Evolutionary conservation across 2,888 invertebrate species (phyloP).

Genomic region (Stenichneumon culpator): DNA sequence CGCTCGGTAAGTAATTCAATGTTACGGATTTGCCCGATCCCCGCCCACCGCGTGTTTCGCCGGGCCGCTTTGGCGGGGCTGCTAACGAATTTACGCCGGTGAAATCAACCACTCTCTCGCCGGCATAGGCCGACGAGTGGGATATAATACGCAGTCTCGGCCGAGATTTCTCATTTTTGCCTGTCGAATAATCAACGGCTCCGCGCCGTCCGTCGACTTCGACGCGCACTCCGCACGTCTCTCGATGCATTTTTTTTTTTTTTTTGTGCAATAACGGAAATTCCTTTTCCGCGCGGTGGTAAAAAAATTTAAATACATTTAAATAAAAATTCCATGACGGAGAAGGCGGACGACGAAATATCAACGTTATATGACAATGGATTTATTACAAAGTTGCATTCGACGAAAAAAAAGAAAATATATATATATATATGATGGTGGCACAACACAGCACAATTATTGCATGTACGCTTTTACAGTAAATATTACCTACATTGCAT

Average conservation of each 20-base stretch:
- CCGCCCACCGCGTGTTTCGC: neutral
- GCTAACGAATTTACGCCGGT: conserved; percentile 8
- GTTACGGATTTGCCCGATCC: conserved; percentile 40
- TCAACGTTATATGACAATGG: conserved; percentile 60
- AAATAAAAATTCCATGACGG: neutral
- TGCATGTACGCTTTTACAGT: conserved; percentile 76
- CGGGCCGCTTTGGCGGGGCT: neutral
- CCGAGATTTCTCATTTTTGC: conserved; percentile 14
- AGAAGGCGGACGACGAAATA: neutral
- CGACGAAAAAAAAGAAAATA: conserved; percentile 65
- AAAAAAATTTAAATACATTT: neutral
- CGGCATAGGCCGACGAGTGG: neutral
- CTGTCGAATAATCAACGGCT: conserved; percentile 17
- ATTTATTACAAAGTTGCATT: conserved; percentile 79
- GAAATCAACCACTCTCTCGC: conserved; percentile 11
- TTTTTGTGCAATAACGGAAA: neutral
- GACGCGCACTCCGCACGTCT: neutral
- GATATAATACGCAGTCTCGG: neutral
- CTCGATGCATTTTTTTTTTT: neutral
- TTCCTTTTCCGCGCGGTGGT: neutral
- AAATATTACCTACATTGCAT: conserved; percentile 79
- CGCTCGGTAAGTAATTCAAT: conserved; percentile 14
- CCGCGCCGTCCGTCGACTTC: neutral
- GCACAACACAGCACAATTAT: conserved; percentile 61
- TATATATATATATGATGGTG: conserved; percentile 71